phyloP scores from a whole-genome alignment of 2,797 vertebrate species.

The Carcharodon carcharias region DNA sequence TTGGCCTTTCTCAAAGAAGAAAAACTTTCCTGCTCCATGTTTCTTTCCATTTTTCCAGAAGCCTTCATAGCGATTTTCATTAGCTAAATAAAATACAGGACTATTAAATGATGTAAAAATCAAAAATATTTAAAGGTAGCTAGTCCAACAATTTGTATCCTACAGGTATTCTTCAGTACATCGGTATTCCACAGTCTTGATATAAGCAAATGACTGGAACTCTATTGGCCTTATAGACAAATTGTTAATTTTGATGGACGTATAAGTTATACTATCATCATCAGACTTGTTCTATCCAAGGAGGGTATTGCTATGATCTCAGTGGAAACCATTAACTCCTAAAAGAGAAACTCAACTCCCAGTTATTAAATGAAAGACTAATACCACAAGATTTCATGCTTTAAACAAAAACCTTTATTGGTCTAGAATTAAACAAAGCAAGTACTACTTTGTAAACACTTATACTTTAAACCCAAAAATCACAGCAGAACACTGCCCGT shows the following conservation, averaged over 20 bases:
- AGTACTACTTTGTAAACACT: no score
- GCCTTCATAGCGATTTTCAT: constrained; percentile 77
- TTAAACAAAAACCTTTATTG: no score
- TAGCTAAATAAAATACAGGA: constrained; percentile 55
- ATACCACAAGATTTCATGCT: no score
- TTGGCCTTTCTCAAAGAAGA: constrained; percentile 68
- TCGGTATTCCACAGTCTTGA: neutral
- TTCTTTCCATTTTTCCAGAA: constrained; percentile 75
- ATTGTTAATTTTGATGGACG: neutral
- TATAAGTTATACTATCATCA: neutral
- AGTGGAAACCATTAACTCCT: no score
- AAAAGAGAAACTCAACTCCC: no score
- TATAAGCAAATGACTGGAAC: neutral
- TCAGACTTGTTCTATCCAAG: neutral
- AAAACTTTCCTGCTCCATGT: constrained; percentile 70
- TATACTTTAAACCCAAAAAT: no score
- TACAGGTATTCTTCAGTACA: neutral
- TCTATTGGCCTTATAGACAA: neutral
- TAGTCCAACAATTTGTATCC: neutral
- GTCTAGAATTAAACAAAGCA: no score
- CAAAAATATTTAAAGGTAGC: neutral
- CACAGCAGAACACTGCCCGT: no score
- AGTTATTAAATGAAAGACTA: no score
- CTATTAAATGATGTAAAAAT: neutral
- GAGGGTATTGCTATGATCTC: no score